Base-by-base conservation (phyloP, 2,113 vertebrate species). In the Rostratula benghalensis region DNA sequence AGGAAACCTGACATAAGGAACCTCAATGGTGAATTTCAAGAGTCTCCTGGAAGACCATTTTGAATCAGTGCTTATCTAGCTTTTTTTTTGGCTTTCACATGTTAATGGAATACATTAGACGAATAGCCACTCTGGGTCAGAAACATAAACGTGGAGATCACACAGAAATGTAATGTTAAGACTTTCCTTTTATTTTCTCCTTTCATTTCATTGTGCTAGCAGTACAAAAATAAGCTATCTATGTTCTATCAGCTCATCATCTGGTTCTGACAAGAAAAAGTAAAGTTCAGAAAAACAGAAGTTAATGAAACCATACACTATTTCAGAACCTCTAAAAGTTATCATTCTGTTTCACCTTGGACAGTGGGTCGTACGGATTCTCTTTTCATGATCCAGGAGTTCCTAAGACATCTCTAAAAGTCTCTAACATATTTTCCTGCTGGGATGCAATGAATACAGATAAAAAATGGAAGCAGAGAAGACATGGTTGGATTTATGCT, bases 401-500 rank as follows among this genome's bases (percentile, higher is more conserved):
- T 20, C 81, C 30, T 68, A 50, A 78, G n/a, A 24, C 8, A 13
- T 35, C 41, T 75, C 21, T 61, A 86, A 89, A 59, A 19, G 61
- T 21, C 13, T 59, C 17, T 64, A 37, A 54, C 23, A 13, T 33
- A 5, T 30, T 59, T 31, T 53, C 83, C 3, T 53, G 6, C 21
- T 79, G 2, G 30, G 2, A 57, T 75, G 8, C 25, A 88, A 23
- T 69, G 60, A 87, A 83, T 78, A 79, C 17, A 33, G 53, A 61
- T 11, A 95, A 86, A 22, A 39, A 87, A 48, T 15, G 13, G 69
- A 90, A 90, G 45, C 35, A 83, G 82, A 79, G 90, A 94, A 91
- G 2, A 8, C 46, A 70, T 39, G 28, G 14, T 33, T 85, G 95
- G 65, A 93, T 89, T 90, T 83, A 65, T 13, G 15, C 6, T 76